Conservation (phyloP, 2,888 invertebrate genomes). For the Caenorhabditis uteleia region DNA sequence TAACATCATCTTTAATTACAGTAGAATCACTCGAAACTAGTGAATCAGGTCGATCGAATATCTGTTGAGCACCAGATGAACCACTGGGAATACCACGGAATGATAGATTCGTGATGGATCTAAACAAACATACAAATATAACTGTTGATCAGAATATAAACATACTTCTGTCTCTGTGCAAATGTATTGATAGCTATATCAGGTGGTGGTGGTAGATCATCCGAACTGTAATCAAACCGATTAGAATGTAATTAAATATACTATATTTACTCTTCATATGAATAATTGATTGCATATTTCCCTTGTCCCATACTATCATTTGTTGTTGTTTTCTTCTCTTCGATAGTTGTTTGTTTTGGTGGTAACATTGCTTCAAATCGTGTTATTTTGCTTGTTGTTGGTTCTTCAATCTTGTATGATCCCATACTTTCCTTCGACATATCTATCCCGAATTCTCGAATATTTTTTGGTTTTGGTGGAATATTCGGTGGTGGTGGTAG, state of each 20-base stretch:
- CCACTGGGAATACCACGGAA: conserved; percentile 37
- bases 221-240: neutral
- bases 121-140: conserved; percentile 1
- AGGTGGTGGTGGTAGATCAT: conserved; percentile 43
- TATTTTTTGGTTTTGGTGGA: conserved; percentile 28
- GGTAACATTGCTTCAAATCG: conserved; percentile 9
- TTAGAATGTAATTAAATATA: conserved; percentile 5
- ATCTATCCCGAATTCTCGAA: conserved; percentile 46
- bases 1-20: conserved; percentile 1
- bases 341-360: neutral
- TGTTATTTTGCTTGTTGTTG: neutral
- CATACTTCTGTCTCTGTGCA: conserved; percentile 29
- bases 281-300: neutral
- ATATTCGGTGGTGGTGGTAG: conserved; percentile 16
- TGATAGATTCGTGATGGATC: conserved; percentile 46
- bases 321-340: conserved; percentile 2
- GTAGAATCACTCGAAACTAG: conserved; percentile 20
- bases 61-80: conserved; percentile 29
- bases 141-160: neutral
- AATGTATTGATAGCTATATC: conserved; percentile 46
- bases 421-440: conserved; percentile 34
- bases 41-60: conserved; percentile 51
- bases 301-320: neutral
- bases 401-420: conserved; percentile 20
- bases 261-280: too few species aligned